phyloP scores from a whole-genome alignment of 2,797 vertebrate species.

The Erpetoichthys calabaricus region DNA sequence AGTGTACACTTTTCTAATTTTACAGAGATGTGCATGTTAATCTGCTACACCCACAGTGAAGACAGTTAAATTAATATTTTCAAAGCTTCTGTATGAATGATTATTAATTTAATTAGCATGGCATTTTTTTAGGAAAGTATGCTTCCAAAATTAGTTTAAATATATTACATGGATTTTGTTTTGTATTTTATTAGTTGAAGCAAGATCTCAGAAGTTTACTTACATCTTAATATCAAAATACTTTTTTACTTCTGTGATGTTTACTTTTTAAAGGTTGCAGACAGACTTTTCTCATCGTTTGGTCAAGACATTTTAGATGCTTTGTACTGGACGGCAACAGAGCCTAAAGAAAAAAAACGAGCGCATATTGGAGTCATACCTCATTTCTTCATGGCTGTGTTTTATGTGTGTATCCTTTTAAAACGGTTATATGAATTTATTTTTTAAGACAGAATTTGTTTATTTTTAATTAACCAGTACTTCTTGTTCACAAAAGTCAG shows the following conservation, averaged over 20 bases:
- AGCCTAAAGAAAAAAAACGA: constrained; percentile 84
- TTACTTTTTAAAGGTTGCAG: constrained; percentile 65
- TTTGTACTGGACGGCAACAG: constrained; percentile 94
- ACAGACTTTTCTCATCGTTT: constrained; percentile 92
- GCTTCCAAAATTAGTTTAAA: no score
- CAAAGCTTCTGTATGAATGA: no score
- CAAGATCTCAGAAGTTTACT: background rate
- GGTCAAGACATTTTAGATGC: constrained; percentile 95
- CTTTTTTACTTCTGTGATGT: background rate
- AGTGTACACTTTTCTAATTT: no score
- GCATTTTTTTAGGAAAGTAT: no score
- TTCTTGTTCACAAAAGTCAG: background rate
- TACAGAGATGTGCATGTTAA: no score
- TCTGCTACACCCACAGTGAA: no score
- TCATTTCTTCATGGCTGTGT: constrained; percentile 89
- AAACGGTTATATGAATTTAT: background rate
- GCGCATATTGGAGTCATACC: constrained; percentile 88
- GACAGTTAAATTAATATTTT: no score
- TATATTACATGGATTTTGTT: no score
- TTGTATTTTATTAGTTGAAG: background rate
- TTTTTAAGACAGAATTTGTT: no score
- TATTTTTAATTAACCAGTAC: background rate
- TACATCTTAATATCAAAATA: background rate
- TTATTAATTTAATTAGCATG: no score
- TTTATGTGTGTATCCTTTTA: constrained; percentile 94